Base-by-base conservation (phyloP, 1,140 invertebrate genomes). In the Hylaeus anthracinus region DNA sequence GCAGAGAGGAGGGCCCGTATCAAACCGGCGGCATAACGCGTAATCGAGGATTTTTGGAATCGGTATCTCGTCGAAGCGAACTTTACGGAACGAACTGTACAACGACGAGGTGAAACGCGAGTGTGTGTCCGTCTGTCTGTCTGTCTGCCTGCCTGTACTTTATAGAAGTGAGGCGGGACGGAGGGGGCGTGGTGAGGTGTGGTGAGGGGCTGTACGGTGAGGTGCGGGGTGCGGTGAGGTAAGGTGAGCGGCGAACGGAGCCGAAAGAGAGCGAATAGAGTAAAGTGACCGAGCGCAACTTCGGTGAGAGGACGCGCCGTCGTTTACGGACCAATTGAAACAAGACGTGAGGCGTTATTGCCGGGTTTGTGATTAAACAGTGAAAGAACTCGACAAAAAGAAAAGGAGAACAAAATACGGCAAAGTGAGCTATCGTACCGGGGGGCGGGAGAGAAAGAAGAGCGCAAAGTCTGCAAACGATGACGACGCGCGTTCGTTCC, bases 401-500 rank as follows among this genome's bases (percentile, higher is more conserved):
- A 65, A 39, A 51, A 71, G 8, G 9, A 8, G n/a, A 56, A 39
- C 5, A 39, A 53, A n/a, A 60, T 53, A 37, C 26, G 12, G 8
- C 41, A 43, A 53, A 67, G 51, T 39, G 63, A 41, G 10, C 56
- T 9, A 48, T 71, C 37, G n/a, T 45, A 45, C 48, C 67, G 72
- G 61, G 60, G 61, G 77, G 78, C 70, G 56, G 65, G 26, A 74
- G 71, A 82, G 66, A 77, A 53, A 55, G 73, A 84, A 58, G 60
- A 75, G 73, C 66, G 79, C 70, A 60, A 72, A 75, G 64, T 81
- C 58, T 67, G 67, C 61, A 71, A 76, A 71, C 83, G 87, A 87
- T 85, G 85, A 85, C 83, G 86, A 83, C 82, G 84, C 84, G 72
- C 79, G 85, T 76, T 84, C 78, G 75, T 81, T 84, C 81, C 82